phyloP scores from a whole-genome alignment of 2,113 vertebrate species.

The Colaptes auratus region DNA sequence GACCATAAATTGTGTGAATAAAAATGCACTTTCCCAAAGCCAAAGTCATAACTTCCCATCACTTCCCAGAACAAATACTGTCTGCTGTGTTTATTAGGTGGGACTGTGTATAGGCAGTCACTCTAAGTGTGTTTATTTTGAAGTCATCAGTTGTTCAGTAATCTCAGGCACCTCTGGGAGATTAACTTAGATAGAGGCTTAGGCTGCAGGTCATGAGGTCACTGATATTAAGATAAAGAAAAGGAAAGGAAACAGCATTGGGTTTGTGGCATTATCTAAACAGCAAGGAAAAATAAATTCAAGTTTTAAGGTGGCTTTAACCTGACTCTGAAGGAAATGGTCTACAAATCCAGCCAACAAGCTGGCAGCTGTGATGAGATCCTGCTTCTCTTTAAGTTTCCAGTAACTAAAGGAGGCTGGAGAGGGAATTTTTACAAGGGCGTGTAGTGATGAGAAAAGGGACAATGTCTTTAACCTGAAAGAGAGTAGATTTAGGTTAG shows the following conservation, averaged over 20 bases:
- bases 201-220: conserved; percentile 21
- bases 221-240: conserved; percentile 41
- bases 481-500: not conserved
- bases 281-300: conserved; percentile 56
- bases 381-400: not conserved
- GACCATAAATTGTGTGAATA: conserved; percentile 30
- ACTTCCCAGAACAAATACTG: conserved; percentile 57
- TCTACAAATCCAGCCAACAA: conserved; percentile 36
- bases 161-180: conserved; percentile 64
- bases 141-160: conserved; percentile 52
- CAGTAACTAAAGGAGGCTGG: not conserved
- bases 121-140: conserved; percentile 68
- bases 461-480: not conserved
- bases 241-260: not conserved
- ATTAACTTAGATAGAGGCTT: conserved; percentile 58
- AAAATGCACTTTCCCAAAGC: conserved; percentile 44
- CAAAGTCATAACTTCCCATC: conserved; percentile 47
- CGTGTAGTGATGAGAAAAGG: not conserved
- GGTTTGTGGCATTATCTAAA: conserved; percentile 48
- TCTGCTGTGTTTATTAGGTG: conserved; percentile 70
- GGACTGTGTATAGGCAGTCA: conserved; percentile 40
- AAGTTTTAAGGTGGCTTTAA: conserved; percentile 49
- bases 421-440: not conserved
- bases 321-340: conserved; percentile 22
- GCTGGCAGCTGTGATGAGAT: fast-evolving